A percentile compares a stretch with the other conserved stretches of the same genome.
Conservation (phyloP, 2,888 invertebrate genomes). For the Calameuta pallipes region DNA sequence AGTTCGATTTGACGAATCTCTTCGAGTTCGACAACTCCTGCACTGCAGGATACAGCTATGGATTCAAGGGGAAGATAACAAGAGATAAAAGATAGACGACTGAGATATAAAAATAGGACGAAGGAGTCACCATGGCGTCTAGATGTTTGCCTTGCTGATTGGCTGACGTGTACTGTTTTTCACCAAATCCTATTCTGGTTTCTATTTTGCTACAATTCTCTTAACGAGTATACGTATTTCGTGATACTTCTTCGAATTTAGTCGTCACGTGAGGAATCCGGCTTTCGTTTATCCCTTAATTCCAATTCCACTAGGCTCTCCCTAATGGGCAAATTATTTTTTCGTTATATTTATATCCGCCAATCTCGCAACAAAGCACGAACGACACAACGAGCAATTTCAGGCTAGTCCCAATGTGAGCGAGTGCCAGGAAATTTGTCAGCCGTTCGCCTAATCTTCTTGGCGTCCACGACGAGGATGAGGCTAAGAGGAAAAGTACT, state of each 20-base stretch:
- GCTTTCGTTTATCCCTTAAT: background rate
- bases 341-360: background rate
- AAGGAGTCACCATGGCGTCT: conserved; percentile 31
- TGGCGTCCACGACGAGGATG: background rate
- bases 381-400: background rate
- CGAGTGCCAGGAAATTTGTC: background rate
- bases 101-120: background rate
- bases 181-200: conserved; percentile 5
- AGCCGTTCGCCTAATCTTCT: background rate
- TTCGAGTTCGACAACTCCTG: conserved; percentile 40
- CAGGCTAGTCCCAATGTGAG: background rate
- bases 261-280: background rate
- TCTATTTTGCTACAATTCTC: conserved; percentile 8
- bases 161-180: conserved; percentile 21
- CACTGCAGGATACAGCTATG: conserved; percentile 34
- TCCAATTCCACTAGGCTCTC: background rate
- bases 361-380: background rate
- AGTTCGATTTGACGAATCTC: conserved; percentile 48
- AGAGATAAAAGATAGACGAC: background rate
- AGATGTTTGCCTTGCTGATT: conserved; percentile 49
- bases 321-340: background rate
- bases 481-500: background rate
- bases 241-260: background rate
- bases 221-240: background rate
- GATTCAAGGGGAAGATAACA: background rate